A percentile compares a stretch with the other conserved stretches of the same genome.
These are phyloP conservation scores for Rostratula benghalensis DNA, from an alignment of 2,113 vertebrate genomes.

Conservation along the genomic window DNA sequence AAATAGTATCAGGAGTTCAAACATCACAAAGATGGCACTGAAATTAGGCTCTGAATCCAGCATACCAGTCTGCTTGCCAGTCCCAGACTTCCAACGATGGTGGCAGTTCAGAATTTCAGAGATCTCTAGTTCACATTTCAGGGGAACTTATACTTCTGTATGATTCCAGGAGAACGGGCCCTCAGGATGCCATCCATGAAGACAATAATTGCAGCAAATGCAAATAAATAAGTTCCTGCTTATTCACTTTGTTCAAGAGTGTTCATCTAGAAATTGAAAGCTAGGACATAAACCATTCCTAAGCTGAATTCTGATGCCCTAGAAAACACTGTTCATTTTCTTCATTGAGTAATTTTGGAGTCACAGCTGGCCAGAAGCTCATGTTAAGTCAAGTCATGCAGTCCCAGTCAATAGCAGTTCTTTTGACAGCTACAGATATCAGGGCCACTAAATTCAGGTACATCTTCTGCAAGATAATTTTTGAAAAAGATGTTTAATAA, in stretches of 20 bases:
- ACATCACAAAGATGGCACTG: neutral
- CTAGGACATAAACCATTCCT: neutral
- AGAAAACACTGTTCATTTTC: neutral
- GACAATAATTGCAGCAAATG: neutral
- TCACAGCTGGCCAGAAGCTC: neutral
- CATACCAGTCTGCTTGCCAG: neutral
- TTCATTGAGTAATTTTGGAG: constrained; percentile 7
- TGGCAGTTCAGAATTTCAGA: neutral
- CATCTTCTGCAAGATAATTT: neutral
- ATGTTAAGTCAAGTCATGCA: neutral
- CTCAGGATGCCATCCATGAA: neutral
- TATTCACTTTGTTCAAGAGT: neutral
- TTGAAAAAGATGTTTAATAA: constrained; percentile 44
- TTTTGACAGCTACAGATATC: neutral
- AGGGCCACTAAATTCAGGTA: neutral
- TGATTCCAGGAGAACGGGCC: accelerated
- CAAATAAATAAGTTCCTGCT: neutral
- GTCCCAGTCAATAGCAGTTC: neutral
- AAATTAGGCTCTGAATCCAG: neutral
- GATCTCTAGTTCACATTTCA: neutral
- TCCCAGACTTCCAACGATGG: neutral
- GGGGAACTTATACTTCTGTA: neutral
- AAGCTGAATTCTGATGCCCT: neutral
- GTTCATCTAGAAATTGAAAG: neutral
- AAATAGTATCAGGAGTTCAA: neutral